phyloP scores from a whole-genome alignment of 2,888 invertebrate genomes.

The Drosophila silvestris region DNA sequence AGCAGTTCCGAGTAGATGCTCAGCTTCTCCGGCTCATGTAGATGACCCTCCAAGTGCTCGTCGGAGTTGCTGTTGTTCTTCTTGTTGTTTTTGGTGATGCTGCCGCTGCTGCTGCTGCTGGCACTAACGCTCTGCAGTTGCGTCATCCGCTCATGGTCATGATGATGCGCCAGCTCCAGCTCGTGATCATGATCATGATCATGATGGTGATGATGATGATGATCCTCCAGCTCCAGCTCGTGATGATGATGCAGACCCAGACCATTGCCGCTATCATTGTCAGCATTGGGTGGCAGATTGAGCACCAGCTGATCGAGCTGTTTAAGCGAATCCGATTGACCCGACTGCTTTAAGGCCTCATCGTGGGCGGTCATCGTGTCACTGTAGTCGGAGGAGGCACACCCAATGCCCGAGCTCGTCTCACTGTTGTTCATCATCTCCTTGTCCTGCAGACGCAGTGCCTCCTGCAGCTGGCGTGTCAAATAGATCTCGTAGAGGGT shows the following conservation, averaged over 20 bases:
- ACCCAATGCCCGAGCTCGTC: constrained; percentile 85
- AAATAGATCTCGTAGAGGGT: constrained; percentile 89
- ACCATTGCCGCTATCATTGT: constrained; percentile 83
- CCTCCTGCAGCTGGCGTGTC: constrained; percentile 77
- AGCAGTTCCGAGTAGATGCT: constrained; percentile 87
- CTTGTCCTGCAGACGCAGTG: constrained; percentile 82
- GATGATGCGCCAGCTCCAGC: constrained; percentile 39
- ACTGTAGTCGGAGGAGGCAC: constrained; percentile 85
- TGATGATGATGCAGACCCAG: constrained; percentile 60
- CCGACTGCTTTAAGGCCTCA: constrained; percentile 66
- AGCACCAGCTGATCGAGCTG: constrained; percentile 83
- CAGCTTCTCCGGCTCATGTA: constrained; percentile 86
- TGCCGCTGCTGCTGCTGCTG: constrained; percentile 25
- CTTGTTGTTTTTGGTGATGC: constrained; percentile 62
- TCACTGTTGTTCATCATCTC: constrained; percentile 85
- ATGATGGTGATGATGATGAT: constrained; percentile 32
- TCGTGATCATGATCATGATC: constrained; percentile 41
- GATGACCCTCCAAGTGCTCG: constrained; percentile 87
- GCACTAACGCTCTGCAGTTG: constrained; percentile 20
- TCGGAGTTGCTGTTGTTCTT: constrained; percentile 86
- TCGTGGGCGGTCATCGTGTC: constrained; percentile 80
- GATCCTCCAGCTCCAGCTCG: constrained; percentile 45
- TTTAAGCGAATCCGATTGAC: constrained; percentile 74
- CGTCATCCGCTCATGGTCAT: constrained; percentile 46
- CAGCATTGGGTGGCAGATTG: constrained; percentile 85